Percentiles rank a stretch among this genome's conserved stretches.
phyloP scores from a whole-genome alignment of 2,797 vertebrate species.

The Sebastes itinus region DNA sequence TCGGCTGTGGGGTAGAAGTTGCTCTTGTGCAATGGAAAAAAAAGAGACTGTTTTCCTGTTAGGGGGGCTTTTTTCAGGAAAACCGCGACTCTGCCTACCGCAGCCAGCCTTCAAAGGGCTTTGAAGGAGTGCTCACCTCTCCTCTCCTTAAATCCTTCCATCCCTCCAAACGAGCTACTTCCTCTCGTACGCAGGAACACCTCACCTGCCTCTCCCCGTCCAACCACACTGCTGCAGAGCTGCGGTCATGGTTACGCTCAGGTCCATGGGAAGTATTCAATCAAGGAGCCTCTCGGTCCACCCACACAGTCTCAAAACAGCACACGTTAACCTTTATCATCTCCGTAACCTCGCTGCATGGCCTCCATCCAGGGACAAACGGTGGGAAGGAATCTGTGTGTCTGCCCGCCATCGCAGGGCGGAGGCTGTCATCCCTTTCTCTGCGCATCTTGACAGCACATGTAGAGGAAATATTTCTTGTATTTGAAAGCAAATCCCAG shows the following conservation, averaged over 20 bases:
- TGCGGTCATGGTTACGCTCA: constrained; percentile 36
- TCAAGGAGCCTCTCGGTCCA: constrained; percentile 29
- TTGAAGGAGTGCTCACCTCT: constrained; percentile 67
- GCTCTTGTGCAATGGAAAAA: constrained; percentile 74
- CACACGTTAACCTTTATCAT: constrained; percentile 9
- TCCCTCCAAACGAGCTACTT: constrained; percentile 60
- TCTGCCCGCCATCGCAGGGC: neutral
- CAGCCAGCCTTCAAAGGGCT: constrained; percentile 73
- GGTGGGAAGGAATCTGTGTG: constrained; percentile 1
- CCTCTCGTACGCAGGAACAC: constrained; percentile 44
- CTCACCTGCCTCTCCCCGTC: constrained; percentile 59
- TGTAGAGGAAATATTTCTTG: constrained; percentile 56
- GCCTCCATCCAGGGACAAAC: constrained; percentile 15
- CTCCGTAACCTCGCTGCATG: neutral
- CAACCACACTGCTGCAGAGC: constrained; percentile 32
- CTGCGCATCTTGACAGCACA: constrained; percentile 71
- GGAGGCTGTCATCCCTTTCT: constrained; percentile 48
- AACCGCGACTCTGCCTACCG: constrained; percentile 74
- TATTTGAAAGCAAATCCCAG: constrained; percentile 55
- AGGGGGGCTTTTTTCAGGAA: constrained; percentile 64
- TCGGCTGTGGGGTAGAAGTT: constrained; percentile 68
- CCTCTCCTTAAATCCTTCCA: constrained; percentile 54
- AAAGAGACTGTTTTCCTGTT: constrained; percentile 69
- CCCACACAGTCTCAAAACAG: constrained; percentile 21
- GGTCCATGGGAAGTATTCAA: constrained; percentile 57